Base-by-base conservation (phyloP, 1,140 invertebrate genomes). In the Hormaphis cornu region DNA sequence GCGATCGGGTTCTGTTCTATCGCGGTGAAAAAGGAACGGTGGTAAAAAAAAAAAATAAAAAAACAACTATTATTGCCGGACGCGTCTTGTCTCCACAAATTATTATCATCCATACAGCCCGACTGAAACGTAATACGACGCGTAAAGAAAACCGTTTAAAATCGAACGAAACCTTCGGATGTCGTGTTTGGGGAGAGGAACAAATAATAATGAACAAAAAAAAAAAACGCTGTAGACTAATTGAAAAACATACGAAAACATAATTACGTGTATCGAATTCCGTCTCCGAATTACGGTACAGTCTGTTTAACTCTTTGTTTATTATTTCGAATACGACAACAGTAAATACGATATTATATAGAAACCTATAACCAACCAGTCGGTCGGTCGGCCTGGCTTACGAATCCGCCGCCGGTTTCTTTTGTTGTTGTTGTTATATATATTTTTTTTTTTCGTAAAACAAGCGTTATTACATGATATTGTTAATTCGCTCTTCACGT, bases 211-310 rank as follows among this genome's bases (percentile, higher is more conserved):
- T n/a, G n/a, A n/a, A n/a, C n/a, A n/a, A n/a, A n/a, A n/a, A n/a
- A 14, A 37, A 40, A 40, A 0, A 35, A 24, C 30, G 14, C 33
- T 40, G 8, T 40, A 24, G 35, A 58, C 35, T 58, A 58, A 58
- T 58, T 58, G 54, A 58, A 58, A 40, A 58, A 58, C 54, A 58
- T 40, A 58, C 20, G 54, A 40, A 58, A 40, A 58, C 54, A 22
- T 58, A 58, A 58, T 58, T 58, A 58, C 5, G 33, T 58, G 54
- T 58, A 40, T 58, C 54, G 54, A 58, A 58, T 58, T 58, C 22
- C 35, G 24, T 24, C n/a, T n/a, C 35, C 33, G 33, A 56, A 56
- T 56, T 22, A 28, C 50, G 20, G 24, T 18, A 54, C 54, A 40
- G 14, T 9, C 54, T 40, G 54, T 54, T 58, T 40, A 40, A 35